These are phyloP conservation scores for Urophycis tenuis DNA, from an alignment of 2,797 vertebrate species.

Conservation along the genomic window DNA sequence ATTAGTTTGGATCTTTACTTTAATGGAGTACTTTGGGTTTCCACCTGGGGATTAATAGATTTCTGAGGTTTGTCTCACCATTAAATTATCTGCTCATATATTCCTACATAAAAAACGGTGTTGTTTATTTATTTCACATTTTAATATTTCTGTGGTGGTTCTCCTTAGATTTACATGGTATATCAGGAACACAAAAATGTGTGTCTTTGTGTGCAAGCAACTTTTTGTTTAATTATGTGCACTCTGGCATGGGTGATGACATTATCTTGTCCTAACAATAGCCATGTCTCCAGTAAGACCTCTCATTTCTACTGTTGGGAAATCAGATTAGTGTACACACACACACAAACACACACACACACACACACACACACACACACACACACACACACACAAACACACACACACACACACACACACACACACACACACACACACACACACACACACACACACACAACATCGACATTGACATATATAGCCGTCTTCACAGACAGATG, in stretches of 20 bases:
- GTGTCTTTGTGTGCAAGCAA: neutral
- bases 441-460: neutral
- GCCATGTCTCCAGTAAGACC: constrained; percentile 4
- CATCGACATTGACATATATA: neutral
- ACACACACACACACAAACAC: neutral
- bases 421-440: neutral
- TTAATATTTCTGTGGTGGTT: neutral
- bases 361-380: neutral
- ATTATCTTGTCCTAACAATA: neutral
- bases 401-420: neutral
- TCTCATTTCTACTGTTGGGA: neutral
- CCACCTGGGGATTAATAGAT: neutral
- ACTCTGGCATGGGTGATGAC: constrained; percentile 2
- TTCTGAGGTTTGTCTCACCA: neutral
- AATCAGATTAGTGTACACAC: neutral
- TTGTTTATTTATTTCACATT: neutral
- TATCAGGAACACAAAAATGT: neutral
- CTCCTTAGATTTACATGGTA: neutral
- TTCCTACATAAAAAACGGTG: neutral
- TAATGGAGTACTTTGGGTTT: neutral
- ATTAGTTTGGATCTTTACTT: neutral
- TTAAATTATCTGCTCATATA: neutral
- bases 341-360: neutral
- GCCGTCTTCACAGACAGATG: neutral
- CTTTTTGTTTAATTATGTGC: neutral